Evolutionary conservation across 2,888 invertebrate genomes (phyloP).

Genomic region (Cantharis nigra): DNA sequence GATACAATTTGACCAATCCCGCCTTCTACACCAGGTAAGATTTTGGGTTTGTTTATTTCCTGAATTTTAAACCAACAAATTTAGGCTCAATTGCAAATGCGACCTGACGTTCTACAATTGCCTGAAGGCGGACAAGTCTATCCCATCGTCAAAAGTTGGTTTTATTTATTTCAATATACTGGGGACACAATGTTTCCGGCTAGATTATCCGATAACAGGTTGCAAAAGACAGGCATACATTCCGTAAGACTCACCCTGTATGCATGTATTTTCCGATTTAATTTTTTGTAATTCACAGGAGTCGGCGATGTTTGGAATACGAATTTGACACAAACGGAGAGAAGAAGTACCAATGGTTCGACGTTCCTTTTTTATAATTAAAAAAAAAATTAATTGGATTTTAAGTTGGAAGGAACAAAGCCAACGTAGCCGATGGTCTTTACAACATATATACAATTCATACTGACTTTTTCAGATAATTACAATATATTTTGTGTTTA

Average conservation of each 20-base stretch:
- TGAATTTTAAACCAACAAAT: conserved; percentile 1
- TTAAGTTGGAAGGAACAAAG: too few relatives aligned
- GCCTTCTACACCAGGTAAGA: conserved; percentile 45
- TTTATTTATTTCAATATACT: conserved; percentile 61
- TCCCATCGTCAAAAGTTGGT: conserved; percentile 56
- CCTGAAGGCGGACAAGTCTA: conserved; percentile 51
- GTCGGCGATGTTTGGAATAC: not conserved
- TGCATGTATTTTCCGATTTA: not conserved
- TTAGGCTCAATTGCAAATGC: conserved; percentile 60
- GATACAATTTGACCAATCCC: conserved; percentile 48
- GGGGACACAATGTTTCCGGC: conserved; percentile 64
- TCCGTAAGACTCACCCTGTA: conserved; percentile 59
- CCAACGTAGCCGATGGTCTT: not conserved
- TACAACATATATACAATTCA: not conserved
- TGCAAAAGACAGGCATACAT: conserved; percentile 55
- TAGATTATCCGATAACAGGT: conserved; percentile 61
- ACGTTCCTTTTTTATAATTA: not conserved
- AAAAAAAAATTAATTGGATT: too few relatives aligned
- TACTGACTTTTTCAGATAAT: not conserved
- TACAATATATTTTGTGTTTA: too few relatives aligned
- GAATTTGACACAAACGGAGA: not conserved
- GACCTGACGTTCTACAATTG: conserved; percentile 61
- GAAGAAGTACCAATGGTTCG: not conserved
- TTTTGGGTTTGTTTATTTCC: not conserved
- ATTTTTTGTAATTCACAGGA: not conserved